Conservation (phyloP, 1,140 invertebrate genomes). For the Lasaia peninsularis region DNA sequence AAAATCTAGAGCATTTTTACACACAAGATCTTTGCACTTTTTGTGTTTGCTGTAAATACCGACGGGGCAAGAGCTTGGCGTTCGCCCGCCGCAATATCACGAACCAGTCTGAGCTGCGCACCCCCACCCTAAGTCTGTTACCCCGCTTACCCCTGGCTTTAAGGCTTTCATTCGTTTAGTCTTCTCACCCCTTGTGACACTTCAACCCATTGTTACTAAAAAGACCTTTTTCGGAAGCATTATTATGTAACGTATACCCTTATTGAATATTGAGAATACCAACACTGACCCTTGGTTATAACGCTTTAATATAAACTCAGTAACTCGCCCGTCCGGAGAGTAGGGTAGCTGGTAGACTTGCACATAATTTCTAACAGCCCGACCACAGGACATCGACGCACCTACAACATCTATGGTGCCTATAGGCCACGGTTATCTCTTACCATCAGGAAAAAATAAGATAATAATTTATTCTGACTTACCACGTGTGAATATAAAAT, state of each 20-base stretch:
- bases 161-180: slow-evolving; percentile 66
- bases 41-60: slow-evolving; percentile 1
- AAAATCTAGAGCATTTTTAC: slow-evolving; percentile 8
- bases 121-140: slow-evolving; percentile 31
- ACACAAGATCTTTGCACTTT: slow-evolving; percentile 6
- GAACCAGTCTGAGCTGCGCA: slow-evolving; percentile 45
- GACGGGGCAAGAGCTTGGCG: slow-evolving; percentile 39
- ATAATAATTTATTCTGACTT: too few relatives aligned
- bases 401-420: too few relatives aligned
- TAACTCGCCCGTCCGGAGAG: too few relatives aligned
- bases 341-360: too few relatives aligned
- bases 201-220: slow-evolving; percentile 64
- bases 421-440: too few relatives aligned
- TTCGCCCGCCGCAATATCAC: slow-evolving; percentile 54
- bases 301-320: too few relatives aligned
- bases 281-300: neutral
- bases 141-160: slow-evolving; percentile 38
- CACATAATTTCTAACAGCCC: too few relatives aligned
- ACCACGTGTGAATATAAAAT: too few relatives aligned
- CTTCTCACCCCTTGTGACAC: slow-evolving; percentile 71
- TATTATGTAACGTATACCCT: slow-evolving; percentile 6
- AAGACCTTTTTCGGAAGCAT: slow-evolving; percentile 40
- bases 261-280: neutral
- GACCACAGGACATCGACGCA: too few relatives aligned
- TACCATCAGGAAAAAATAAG: too few relatives aligned